Evolutionary conservation across 2,888 invertebrate species (phyloP).

Genomic region (Cepaea hortensis): DNA sequence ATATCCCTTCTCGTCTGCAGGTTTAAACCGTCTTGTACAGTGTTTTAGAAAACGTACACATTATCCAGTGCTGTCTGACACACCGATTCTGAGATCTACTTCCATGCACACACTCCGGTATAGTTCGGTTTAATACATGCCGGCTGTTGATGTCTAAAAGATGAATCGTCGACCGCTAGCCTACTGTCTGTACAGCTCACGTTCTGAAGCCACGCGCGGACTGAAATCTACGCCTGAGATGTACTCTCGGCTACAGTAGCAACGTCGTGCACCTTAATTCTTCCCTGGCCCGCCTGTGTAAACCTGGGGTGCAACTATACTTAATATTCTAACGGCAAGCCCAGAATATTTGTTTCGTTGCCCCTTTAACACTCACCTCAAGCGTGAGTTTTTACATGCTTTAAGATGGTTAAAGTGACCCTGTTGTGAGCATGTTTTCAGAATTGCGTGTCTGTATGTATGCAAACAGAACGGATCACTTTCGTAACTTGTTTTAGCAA

Average conservation of each 20-base stretch:
- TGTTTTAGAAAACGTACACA: no score
- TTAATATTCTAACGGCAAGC: neutral
- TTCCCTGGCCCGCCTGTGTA: neutral
- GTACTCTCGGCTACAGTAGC: neutral
- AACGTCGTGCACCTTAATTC: neutral
- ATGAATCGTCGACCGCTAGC: neutral
- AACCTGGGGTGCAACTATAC: neutral
- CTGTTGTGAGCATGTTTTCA: neutral
- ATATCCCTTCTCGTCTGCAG: neutral
- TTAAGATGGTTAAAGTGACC: neutral
- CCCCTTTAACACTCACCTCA: neutral
- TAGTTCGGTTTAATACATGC: neutral
- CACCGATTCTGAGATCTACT: neutral
- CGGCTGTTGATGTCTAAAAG: neutral
- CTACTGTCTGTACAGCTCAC: neutral
- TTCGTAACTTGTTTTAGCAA: neutral
- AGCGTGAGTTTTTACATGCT: neutral
- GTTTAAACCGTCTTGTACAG: neutral
- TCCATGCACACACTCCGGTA: neutral
- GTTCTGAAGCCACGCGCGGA: neutral
- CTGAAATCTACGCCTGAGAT: neutral
- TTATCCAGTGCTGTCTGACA: neutral
- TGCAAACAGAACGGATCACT: neutral
- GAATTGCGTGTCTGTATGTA: neutral
- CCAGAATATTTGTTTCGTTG: conserved; percentile 4